These are phyloP conservation scores for Cheilosia vulpina DNA, from an alignment of 2,888 invertebrate genomes.

Conservation along the genomic window DNA sequence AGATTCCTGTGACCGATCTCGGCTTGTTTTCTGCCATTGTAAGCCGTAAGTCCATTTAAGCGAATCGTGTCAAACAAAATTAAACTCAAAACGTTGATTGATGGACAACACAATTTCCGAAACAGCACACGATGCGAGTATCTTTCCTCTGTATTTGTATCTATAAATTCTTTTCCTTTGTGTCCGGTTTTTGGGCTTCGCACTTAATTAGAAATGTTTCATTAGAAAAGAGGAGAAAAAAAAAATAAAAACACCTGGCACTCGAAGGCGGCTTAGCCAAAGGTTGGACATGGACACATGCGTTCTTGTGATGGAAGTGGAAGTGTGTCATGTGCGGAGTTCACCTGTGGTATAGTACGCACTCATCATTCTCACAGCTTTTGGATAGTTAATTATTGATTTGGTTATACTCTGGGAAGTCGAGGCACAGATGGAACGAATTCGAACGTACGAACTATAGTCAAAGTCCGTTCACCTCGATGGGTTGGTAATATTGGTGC, in stretches of 20 bases:
- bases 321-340: constrained; percentile 37
- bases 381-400: constrained; percentile 16
- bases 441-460: too few relatives aligned
- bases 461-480: too few relatives aligned
- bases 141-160: not conserved
- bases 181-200: constrained; percentile 14
- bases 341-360: not conserved
- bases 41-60: constrained; percentile 51
- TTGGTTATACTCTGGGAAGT: not conserved
- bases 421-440: too few relatives aligned
- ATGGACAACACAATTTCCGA: constrained; percentile 56
- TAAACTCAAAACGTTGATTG: constrained; percentile 56
- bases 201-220: constrained; percentile 41
- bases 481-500: too few relatives aligned
- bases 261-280: not conserved
- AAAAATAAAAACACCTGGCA: not conserved
- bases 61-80: constrained; percentile 60
- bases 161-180: constrained; percentile 8
- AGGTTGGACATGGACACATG: not conserved
- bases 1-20: constrained; percentile 58
- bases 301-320: constrained; percentile 1
- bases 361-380: constrained; percentile 16
- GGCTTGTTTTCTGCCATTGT: constrained; percentile 26
- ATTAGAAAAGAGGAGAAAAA: not conserved
- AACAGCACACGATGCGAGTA: not conserved